phyloP scores from a whole-genome alignment of 2,888 invertebrate species.

The Ormyrus pomaceus region DNA sequence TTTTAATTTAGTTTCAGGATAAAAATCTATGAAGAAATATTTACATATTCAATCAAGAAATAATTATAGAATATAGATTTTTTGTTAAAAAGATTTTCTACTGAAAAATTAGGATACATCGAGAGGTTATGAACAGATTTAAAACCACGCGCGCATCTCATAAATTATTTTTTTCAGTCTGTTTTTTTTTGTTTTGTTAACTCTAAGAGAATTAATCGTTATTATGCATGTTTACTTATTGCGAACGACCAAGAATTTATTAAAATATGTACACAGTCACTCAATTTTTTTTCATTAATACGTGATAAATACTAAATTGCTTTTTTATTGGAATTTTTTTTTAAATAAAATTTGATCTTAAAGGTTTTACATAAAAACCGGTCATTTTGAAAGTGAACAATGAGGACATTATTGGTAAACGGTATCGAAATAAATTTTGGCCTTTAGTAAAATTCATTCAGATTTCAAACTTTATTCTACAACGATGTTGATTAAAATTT shows the following conservation, averaged over 20 bases:
- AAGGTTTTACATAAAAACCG: constrained; percentile 38
- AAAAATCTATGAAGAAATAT: constrained; percentile 20
- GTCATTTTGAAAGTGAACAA: not conserved
- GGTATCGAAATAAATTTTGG: constrained; percentile 34
- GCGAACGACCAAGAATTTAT: constrained; percentile 49
- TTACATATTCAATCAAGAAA: constrained; percentile 32
- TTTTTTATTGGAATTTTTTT: constrained; percentile 39
- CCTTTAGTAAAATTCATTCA: not conserved
- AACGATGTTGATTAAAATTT: too few species aligned
- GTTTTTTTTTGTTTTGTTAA: constrained; percentile 52
- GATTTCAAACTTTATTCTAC: too few species aligned
- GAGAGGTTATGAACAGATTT: constrained; percentile 51
- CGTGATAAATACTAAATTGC: constrained; percentile 43
- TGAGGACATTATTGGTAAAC: constrained; percentile 1
- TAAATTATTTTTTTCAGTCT: constrained; percentile 57
- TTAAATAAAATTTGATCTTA: constrained; percentile 33
- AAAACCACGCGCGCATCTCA: constrained; percentile 50
- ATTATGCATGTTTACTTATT: constrained; percentile 51
- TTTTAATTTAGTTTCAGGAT: constrained; percentile 15
- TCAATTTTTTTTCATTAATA: constrained; percentile 41
- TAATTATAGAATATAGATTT: constrained; percentile 18
- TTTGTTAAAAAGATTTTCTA: constrained; percentile 33
- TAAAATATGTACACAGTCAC: constrained; percentile 55
- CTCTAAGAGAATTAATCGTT: constrained; percentile 48
- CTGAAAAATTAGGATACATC: constrained; percentile 50